Base-by-base conservation (phyloP, 2,113 vertebrate species). In the Ancistrus triradiatus region DNA sequence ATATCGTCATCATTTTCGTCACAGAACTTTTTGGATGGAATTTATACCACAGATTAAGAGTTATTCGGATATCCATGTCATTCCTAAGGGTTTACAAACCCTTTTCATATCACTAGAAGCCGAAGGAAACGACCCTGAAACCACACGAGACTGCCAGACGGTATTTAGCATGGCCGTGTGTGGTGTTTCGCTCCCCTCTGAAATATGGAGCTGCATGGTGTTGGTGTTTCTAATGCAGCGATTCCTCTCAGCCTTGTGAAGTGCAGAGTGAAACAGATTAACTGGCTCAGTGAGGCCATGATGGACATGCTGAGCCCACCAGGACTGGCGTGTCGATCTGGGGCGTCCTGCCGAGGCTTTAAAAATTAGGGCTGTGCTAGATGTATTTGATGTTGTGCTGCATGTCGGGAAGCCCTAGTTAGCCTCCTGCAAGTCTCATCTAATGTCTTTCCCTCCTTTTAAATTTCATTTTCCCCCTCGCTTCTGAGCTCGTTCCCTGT, bases 311-410 rank as follows among this genome's bases (percentile, higher is more conserved):
- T 19, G 47, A 28, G 40, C 37, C 59, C 42, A 33, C 43, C 42
- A 66, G 27, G 49, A 59, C 63, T 69, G 76, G 75, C 15, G 70
- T 66, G 77, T 72, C 46, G 33, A 66, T 43, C 69, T 56, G 51
- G 25, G 15, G 19, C 10, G 37, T 52, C 60, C 28, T 28, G 44
- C 35, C n/a, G 48, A 57, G 51, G 46, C 63, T 76, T 75, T 72
- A 76, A 64, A 64, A 25, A n/a, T 62, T 42, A 47, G 66, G 58
- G 48, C 56, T 52, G 38, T 40, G 57, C 56, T 52, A 57, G 69
- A 69, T 73, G 77, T 71, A 72, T 82, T 73, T 67, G 68, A 76
- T 51, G 58, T 64, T 66, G 37, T 51, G 50, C 60, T 74, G 78
- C 6, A 6, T 25, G 15, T 43, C 5, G 13, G 31, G 35, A 49